Percentiles rank a stretch among this genome's conserved stretches.
Evolutionary conservation across 2,113 vertebrate species (phyloP).

Genomic region (Copsychus sechellarum): DNA sequence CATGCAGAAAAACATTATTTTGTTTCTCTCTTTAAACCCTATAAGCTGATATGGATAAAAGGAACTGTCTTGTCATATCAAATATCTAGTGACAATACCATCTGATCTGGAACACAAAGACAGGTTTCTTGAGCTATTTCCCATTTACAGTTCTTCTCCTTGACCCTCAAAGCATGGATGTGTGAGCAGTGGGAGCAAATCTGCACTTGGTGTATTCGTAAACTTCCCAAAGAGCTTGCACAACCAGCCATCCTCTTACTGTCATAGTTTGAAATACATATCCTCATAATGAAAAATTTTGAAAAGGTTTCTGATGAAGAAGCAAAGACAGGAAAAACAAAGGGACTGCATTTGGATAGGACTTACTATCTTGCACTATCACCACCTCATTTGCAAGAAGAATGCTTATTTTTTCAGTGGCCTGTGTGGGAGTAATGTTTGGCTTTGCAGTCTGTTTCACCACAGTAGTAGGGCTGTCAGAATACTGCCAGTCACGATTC

Average conservation of each 20-base stretch:
- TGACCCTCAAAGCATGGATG: not conserved
- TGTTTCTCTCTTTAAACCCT: not conserved
- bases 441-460: not conserved
- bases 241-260: not conserved
- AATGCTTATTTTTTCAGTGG: not conserved
- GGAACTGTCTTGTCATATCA: not conserved
- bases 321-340: not conserved
- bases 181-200: not conserved
- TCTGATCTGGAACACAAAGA: not conserved
- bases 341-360: not conserved
- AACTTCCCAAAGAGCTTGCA: not conserved
- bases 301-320: not conserved
- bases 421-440: not conserved
- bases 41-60: not conserved
- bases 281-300: not conserved
- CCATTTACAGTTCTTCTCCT: not conserved
- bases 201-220: not conserved
- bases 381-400: not conserved
- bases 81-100: not conserved
- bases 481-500: not conserved
- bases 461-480: not conserved
- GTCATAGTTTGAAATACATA: not conserved
- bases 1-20: not conserved
- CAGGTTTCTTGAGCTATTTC: not conserved
- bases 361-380: not conserved